Percentiles rank a stretch among this genome's conserved stretches.
phyloP scores from a whole-genome alignment of 2,113 vertebrate genomes.

The Strigops habroptila region DNA sequence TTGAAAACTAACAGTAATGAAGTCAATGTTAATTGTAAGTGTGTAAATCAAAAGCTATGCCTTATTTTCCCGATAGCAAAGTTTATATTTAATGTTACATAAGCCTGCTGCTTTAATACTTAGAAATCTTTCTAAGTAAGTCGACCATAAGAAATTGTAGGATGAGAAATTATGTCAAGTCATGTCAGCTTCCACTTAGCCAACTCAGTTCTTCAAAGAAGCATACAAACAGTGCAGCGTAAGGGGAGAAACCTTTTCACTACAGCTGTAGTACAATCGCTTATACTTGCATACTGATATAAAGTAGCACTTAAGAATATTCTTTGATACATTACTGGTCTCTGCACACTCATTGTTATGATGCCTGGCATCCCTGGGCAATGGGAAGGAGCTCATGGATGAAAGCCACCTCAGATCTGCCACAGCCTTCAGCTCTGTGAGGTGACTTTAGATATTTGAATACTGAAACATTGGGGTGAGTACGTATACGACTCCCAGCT shows the following conservation, averaged over 20 bases:
- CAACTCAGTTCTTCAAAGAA: background rate
- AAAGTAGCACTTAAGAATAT: background rate
- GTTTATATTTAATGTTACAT: background rate
- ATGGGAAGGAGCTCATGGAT: background rate
- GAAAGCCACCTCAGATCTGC: background rate
- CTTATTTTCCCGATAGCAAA: background rate
- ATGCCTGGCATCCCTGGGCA: background rate
- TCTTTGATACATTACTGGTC: background rate
- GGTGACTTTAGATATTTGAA: background rate
- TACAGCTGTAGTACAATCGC: background rate
- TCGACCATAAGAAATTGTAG: background rate
- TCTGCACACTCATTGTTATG: background rate
- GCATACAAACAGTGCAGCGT: background rate
- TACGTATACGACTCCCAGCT: rapidly evolving
- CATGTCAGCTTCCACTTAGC: background rate
- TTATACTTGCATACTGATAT: too few relatives aligned
- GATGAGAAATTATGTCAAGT: background rate
- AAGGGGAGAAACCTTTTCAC: background rate
- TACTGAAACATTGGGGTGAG: background rate
- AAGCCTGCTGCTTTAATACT: background rate
- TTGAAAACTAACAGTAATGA: background rate
- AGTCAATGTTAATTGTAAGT: background rate
- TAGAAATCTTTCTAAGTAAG: background rate
- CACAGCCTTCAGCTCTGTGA: background rate
- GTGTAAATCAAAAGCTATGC: background rate